Evolutionary conservation across 2,797 vertebrate genomes (phyloP), one percentile per base, ranked within the genome.

Genomic region (Apogon hyalosoma): DNA sequence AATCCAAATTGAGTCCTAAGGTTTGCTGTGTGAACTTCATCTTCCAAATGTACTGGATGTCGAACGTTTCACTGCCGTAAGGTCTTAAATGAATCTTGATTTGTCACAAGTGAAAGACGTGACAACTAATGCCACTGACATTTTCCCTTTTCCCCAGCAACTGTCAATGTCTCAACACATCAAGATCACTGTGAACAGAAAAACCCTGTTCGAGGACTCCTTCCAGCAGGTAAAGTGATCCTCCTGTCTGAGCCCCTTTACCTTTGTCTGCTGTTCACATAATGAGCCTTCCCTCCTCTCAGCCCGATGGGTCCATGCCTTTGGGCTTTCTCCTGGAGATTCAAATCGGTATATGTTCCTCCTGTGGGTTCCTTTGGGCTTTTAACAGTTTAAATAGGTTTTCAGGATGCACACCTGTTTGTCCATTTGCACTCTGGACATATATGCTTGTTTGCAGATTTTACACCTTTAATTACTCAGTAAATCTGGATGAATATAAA

Each of bases 161-260:
- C 88, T 99, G 83, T 91, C 95, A 33, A 94, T 97, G 96, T 97
- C 97, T 62, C 98, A 99, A 67, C 97, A 99, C 86, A 95, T 98
- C 83, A 99, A 99, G 91, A 99, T 99, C 75, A 96, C 94, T 0
- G 97, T 98, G 58, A 90, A 94, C 81, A 96, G 97, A 57, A 98
- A 98, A 92, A 98, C 96, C 0, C 87, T 99, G 69, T 99, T 99
- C 66, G 98, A 99, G 81, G 98, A 99, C 87, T 99, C 98, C 2
- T 99, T 99, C 91, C 96, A 98, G 79, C 98, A 99, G 95, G 97
- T 99, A 90, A 53, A 85, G 19, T 19, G 38, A 16, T 24, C 5
- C 9, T 10, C 10, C 10, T 31, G 7, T n/a, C 10, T 46, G 13
- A 6, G n/a, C 41, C 4, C 13, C n/a, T 42, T 39, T 36, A 36